Evolutionary conservation across 2,113 vertebrate genomes (phyloP).

Genomic region (Carlito syrichta): DNA sequence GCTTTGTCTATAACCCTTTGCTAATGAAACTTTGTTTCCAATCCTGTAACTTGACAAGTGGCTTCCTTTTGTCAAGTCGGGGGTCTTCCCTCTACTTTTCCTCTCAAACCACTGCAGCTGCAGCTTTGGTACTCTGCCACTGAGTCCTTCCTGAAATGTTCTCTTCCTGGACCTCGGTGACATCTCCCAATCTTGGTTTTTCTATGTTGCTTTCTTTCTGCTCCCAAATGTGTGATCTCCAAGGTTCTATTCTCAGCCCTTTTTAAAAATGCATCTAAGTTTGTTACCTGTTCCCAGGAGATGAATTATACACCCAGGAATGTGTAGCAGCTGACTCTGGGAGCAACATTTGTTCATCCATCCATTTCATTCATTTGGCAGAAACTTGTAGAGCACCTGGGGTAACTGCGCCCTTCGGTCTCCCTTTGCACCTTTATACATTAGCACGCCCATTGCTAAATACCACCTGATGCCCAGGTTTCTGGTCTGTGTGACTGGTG

Average conservation of each 20-base stretch:
- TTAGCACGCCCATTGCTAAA: neutral
- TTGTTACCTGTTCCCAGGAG: neutral
- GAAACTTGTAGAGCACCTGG: neutral
- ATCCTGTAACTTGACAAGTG: neutral
- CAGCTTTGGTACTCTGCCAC: neutral
- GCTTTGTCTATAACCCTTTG: neutral
- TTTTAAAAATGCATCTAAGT: neutral
- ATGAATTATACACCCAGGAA: neutral
- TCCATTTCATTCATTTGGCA: neutral
- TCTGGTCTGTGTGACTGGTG: neutral
- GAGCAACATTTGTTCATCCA: neutral
- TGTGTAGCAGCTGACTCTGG: neutral
- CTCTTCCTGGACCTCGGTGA: neutral
- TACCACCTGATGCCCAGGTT: neutral
- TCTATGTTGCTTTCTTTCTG: neutral
- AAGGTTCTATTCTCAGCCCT: neutral
- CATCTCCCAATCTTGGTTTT: neutral
- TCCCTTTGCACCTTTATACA: neutral
- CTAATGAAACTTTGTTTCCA: neutral
- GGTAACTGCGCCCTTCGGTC: neutral
- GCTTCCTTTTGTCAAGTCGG: neutral
- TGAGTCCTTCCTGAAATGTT: neutral
- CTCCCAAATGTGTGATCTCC: neutral
- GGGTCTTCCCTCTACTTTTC: neutral
- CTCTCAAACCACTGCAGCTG: neutral